These are phyloP conservation scores for Hippoglossus hippoglossus DNA, from an alignment of 2,797 vertebrate species.

Conservation along the genomic window DNA sequence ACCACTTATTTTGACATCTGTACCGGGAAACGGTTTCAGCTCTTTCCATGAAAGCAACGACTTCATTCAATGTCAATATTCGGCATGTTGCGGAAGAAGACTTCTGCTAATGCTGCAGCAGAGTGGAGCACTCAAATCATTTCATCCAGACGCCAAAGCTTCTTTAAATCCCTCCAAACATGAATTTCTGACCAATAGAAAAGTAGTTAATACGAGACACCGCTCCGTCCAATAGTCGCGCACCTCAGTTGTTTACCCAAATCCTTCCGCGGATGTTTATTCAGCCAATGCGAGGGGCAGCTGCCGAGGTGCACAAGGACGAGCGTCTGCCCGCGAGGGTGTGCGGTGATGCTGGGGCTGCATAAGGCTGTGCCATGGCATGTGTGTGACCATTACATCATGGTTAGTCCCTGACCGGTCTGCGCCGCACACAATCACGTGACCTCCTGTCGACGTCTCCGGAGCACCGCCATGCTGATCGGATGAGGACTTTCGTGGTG, in stretches of 20 bases:
- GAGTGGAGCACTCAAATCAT: constrained; percentile 64
- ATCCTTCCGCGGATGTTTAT: constrained; percentile 69
- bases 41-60: constrained; percentile 65
- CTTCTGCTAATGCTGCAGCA: constrained; percentile 61
- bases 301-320: constrained; percentile 59
- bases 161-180: constrained; percentile 76
- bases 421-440: constrained; percentile 57
- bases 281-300: constrained; percentile 64
- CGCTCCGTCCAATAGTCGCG: constrained; percentile 56
- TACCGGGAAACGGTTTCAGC: constrained; percentile 41
- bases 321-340: constrained; percentile 48
- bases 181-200: constrained; percentile 72
- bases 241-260: constrained; percentile 71
- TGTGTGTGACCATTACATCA: constrained; percentile 74
- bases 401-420: constrained; percentile 40
- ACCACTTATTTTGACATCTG: constrained; percentile 50
- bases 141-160: constrained; percentile 76
- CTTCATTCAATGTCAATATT: constrained; percentile 62
- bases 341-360: constrained; percentile 30
- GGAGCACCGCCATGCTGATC: constrained; percentile 53
- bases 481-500: constrained; percentile 57
- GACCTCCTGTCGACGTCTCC: constrained; percentile 58
- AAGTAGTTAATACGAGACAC: constrained; percentile 56
- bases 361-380: constrained; percentile 53
- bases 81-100: constrained; percentile 63